phyloP scores from a whole-genome alignment of 2,113 vertebrate species.

The Syngnathus typhle region DNA sequence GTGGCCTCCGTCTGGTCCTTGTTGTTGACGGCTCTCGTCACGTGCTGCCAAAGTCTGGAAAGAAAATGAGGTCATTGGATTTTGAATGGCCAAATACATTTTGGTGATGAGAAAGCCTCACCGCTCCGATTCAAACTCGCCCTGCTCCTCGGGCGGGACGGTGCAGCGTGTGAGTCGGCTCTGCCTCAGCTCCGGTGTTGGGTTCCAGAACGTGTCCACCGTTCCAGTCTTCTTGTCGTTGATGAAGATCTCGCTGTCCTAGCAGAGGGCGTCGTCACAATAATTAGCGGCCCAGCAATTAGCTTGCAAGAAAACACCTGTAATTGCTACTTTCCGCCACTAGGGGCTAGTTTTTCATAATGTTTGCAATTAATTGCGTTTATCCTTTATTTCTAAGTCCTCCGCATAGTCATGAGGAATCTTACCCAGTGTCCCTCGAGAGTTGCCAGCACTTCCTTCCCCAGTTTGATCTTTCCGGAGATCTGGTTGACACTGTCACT shows the following conservation, averaged over 20 bases:
- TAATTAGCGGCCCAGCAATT: not conserved
- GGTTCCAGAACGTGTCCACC: slow-evolving; percentile 90
- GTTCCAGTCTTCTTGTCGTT: slow-evolving; percentile 89
- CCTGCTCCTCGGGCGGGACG: slow-evolving; percentile 88
- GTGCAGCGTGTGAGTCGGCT: slow-evolving; percentile 83
- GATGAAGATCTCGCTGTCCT: slow-evolving; percentile 97
- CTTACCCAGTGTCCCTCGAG: slow-evolving; percentile 97
- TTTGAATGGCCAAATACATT: not conserved
- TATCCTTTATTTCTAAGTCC: not conserved
- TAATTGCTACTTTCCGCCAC: too few relatives aligned
- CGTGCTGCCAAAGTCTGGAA: slow-evolving; percentile 91
- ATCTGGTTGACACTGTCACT: slow-evolving; percentile 93
- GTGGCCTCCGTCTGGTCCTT: slow-evolving; percentile 98
- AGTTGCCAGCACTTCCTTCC: slow-evolving; percentile 94
- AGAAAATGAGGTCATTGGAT: not conserved
- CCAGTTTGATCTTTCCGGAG: slow-evolving; percentile 93
- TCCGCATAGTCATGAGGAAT: not conserved
- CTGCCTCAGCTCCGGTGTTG: slow-evolving; percentile 84
- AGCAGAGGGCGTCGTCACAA: not conserved
- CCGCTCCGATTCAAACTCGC: slow-evolving; percentile 91
- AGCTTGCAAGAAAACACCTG: too few relatives aligned
- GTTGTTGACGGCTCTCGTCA: slow-evolving; percentile 91
- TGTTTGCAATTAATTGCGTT: too few relatives aligned
- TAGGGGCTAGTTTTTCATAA: not conserved
- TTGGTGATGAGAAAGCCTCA: slow-evolving; percentile 43